Conservation (phyloP, 2,113 vertebrate species). For the Amblyornis subalaris region DNA sequence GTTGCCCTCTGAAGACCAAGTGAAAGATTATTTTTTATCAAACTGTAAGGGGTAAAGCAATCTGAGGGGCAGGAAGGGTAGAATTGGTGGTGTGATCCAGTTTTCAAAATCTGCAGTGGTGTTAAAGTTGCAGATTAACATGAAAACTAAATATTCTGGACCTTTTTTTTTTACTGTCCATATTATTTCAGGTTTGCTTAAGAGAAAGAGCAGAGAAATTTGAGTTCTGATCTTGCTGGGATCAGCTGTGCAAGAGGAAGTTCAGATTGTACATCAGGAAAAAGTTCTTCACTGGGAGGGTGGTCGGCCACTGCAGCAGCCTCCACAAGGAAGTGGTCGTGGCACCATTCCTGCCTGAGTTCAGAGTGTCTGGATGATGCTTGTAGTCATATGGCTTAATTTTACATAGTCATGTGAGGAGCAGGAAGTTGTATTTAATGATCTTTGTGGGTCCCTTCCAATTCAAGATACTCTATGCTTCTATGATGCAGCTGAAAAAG, state of each 20-base stretch:
- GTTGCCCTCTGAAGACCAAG: background rate
- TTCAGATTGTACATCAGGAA: background rate
- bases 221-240: background rate
- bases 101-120: background rate
- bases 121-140: background rate
- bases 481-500: background rate
- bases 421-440: background rate
- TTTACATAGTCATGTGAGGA: background rate
- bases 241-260: background rate
- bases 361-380: background rate
- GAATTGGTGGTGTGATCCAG: background rate
- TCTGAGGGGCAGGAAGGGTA: background rate
- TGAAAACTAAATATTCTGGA: background rate
- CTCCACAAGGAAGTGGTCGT: background rate
- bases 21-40: background rate
- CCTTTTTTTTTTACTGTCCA: background rate
- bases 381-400: background rate
- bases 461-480: background rate
- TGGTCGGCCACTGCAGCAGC: accelerated
- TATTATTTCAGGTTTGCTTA: background rate
- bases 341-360: background rate
- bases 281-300: background rate
- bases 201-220: background rate
- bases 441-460: background rate
- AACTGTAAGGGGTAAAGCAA: background rate